These are phyloP conservation scores for Pristionchus fissidentatus DNA, from an alignment of 2,888 invertebrate species.

Conservation along the genomic window DNA sequence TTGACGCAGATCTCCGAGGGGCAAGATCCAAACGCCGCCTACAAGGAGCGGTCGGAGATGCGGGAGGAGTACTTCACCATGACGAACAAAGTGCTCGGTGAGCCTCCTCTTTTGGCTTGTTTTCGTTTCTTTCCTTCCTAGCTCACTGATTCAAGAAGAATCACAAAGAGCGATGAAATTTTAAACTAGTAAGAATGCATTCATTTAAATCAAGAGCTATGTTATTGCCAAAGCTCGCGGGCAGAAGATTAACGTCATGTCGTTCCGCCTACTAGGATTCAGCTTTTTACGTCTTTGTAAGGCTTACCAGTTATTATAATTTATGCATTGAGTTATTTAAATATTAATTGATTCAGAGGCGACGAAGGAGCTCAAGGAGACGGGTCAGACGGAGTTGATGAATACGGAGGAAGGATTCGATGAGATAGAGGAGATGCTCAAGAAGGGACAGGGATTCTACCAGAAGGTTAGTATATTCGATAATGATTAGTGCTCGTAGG, in stretches of 20 bases:
- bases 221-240: too few relatives aligned
- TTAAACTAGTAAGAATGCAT: too few relatives aligned
- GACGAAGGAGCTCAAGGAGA: conserved; percentile 24
- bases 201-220: too few relatives aligned
- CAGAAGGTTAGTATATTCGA: conserved; percentile 35
- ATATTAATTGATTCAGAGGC: conserved; percentile 34
- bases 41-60: conserved; percentile 33
- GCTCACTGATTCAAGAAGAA: too few relatives aligned
- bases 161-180: too few relatives aligned
- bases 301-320: too few relatives aligned
- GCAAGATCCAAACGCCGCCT: neutral
- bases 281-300: neutral
- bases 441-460: conserved; percentile 7
- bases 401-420: conserved; percentile 15
- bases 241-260: too few relatives aligned
- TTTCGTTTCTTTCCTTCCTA: neutral
- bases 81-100: conserved; percentile 17
- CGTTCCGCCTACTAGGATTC: neutral
- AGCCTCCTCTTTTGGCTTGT: neutral
- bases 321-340: too few relatives aligned
- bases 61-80: conserved; percentile 32
- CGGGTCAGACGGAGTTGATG: neutral
- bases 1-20: conserved; percentile 18
- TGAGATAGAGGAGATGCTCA: conserved; percentile 24
- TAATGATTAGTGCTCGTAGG: neutral